A percentile compares a stretch with the other conserved stretches of the same genome.
phyloP scores from a whole-genome alignment of 2,888 invertebrate genomes.

The Andricus curvator region DNA sequence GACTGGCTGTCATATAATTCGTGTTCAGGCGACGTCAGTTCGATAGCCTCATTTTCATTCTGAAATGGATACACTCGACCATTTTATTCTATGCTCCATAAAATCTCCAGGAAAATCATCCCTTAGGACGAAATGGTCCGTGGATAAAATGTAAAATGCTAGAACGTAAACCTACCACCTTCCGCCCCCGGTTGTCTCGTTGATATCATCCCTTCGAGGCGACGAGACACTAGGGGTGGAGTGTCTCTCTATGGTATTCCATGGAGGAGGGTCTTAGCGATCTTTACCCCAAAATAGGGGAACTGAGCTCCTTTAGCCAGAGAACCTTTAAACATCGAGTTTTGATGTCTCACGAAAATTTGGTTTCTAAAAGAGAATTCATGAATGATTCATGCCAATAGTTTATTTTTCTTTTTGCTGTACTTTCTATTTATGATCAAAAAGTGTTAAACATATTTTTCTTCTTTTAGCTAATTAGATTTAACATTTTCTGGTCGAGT shows the following conservation, averaged over 20 bases:
- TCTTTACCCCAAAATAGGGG: slow-evolving; percentile 18
- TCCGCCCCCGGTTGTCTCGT: slow-evolving; percentile 17
- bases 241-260: slow-evolving; percentile 9
- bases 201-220: slow-evolving; percentile 29
- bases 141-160: slow-evolving; percentile 62
- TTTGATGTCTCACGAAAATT: not conserved
- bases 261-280: slow-evolving; percentile 2
- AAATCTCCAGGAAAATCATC: slow-evolving; percentile 63
- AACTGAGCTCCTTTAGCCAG: not conserved
- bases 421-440: not conserved
- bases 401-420: not conserved
- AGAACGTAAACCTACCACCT: slow-evolving; percentile 54
- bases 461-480: too few relatives aligned
- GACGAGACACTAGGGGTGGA: slow-evolving; percentile 35
- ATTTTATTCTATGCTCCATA: slow-evolving; percentile 61
- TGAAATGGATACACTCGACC: slow-evolving; percentile 57
- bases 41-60: slow-evolving; percentile 51
- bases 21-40: slow-evolving; percentile 4
- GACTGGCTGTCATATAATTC: not conserved
- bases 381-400: not conserved
- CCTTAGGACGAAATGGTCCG: slow-evolving; percentile 64
- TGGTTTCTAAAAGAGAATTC: not conserved
- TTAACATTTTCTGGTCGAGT: not conserved
- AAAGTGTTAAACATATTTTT: not conserved
- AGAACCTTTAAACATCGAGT: not conserved